Base-by-base conservation (phyloP, 2,113 vertebrate genomes). In the Petromus typicus region DNA sequence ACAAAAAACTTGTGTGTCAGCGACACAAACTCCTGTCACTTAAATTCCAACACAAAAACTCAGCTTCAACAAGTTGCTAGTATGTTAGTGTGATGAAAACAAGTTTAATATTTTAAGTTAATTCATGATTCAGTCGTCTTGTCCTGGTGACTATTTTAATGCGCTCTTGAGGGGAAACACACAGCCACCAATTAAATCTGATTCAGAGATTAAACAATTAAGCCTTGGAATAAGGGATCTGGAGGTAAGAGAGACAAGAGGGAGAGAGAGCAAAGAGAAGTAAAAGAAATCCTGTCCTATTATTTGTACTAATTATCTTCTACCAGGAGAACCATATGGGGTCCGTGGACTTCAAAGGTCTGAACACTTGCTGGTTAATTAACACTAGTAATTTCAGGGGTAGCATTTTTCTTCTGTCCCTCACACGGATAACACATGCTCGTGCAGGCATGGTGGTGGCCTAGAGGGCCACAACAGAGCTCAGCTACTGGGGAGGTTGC, bases 61-160 rank as follows among this genome's bases (percentile, higher is more conserved):
- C 89, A 95, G 91, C 92, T 97, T 95, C 97, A 97, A 97, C 89
- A 94, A 85, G 95, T 14, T 43, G 61, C 59, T 90, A 8, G 56
- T n/a, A 51, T 89, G 96, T 96, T 97, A 51, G 93, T 89, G 91
- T 94, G 90, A 91, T 73, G 73, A 67, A 96, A 64, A 96, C 97
- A 90, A 90, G 81, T 32, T 64, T 69, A 54, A 23, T 64, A 95
- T 95, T 97, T 97, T 86, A 87, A 96, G 94, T 97, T 97, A 78
- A 97, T 96, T 98, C 86, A 89, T 96, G 57, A 1, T 97, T 97
- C 81, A 92, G 90, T 95, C 91, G 91, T 86, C 91, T 69, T 93
- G 93, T 80, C 76, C 91, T 80, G 90, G 51, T 40, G 23, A 61
- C 37, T 88, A 40, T 71, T 93, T 94, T 98, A 98, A 98, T 34